Conservation (phyloP, 2,797 vertebrate genomes). For the Acanthopagrus latus region DNA sequence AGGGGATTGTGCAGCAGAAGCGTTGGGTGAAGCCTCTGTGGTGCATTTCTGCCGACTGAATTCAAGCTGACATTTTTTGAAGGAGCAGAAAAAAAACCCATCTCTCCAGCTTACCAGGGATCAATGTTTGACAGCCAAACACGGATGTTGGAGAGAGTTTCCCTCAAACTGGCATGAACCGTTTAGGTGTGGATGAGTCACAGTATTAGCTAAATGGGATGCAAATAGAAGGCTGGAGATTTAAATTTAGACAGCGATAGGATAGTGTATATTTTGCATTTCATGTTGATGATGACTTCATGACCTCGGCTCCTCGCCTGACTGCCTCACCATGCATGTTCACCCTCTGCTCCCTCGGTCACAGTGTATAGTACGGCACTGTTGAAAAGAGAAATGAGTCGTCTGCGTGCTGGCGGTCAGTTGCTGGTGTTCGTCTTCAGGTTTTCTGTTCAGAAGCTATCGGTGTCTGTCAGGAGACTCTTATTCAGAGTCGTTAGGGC, state of each 20-base stretch:
- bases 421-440: conserved; percentile 6
- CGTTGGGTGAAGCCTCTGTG: neutral
- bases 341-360: conserved; percentile 14
- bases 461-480: neutral
- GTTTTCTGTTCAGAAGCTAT: conserved; percentile 22
- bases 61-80: neutral
- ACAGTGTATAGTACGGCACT: neutral
- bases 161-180: neutral
- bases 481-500: too few species aligned
- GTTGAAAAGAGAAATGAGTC: conserved; percentile 34
- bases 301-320: conserved; percentile 1
- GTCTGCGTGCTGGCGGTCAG: conserved; percentile 15
- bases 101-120: neutral
- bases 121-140: neutral
- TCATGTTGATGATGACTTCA: neutral
- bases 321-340: conserved; percentile 15
- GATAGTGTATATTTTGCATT: conserved; percentile 21
- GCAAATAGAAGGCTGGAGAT: neutral
- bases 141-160: neutral
- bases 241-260: conserved; percentile 14
- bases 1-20: conserved; percentile 1
- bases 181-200: neutral
- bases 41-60: neutral
- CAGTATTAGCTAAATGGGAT: conserved; percentile 4
- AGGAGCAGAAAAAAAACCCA: neutral